Conservation (phyloP, 2,888 invertebrate genomes). For the Drosophila pseudotakahashii region DNA sequence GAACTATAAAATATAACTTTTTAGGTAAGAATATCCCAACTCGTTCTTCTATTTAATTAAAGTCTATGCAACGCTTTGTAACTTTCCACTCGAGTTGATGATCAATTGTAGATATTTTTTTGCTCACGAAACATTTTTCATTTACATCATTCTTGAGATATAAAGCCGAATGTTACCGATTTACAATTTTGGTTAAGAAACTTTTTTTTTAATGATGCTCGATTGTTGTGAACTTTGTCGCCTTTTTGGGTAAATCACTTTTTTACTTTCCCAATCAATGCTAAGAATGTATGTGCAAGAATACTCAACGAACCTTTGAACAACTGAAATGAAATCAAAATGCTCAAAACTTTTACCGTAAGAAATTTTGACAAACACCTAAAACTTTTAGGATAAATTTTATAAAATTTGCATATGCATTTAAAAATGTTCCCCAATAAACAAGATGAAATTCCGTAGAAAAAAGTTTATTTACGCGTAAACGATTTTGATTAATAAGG, state of each 20-base stretch:
- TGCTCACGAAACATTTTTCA: too few species aligned
- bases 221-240: constrained; percentile 2
- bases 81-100: too few species aligned
- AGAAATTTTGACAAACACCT: constrained; percentile 2
- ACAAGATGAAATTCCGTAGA: neutral
- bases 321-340: constrained; percentile 15
- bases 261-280: neutral
- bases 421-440: neutral
- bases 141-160: neutral
- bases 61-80: too few species aligned
- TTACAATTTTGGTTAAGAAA: neutral
- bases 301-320: constrained; percentile 12
- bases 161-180: neutral
- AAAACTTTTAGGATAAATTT: neutral
- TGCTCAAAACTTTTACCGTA: constrained; percentile 13
- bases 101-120: too few species aligned
- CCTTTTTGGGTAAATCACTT: neutral
- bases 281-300: neutral
- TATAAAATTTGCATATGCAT: constrained; percentile 25
- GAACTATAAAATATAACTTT: too few species aligned
- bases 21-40: too few species aligned
- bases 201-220: neutral
- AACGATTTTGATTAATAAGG: constrained; percentile 39
- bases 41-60: too few species aligned
- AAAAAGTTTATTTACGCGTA: constrained; percentile 31